Evolutionary conservation across 1,140 invertebrate species (phyloP), one percentile per base, ranked within the genome.

Genomic region (Lordiphosa clarofinis): DNA sequence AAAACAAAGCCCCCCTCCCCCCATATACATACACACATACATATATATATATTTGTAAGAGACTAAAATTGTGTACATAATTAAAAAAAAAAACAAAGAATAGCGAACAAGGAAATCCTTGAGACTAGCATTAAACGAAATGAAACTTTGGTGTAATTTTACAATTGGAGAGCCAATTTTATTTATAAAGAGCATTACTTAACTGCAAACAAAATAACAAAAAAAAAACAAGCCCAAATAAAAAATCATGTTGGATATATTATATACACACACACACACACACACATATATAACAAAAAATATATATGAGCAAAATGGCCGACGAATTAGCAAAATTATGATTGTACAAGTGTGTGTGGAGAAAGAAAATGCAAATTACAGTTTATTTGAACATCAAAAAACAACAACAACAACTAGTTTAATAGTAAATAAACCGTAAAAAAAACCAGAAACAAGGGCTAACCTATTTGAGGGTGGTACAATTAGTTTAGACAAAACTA

Each of bases 371-470:
- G 24, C 38, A 65, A 31, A 36, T 36, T 67, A 62, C 76, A 62
- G 73, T 76, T 82, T 82, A 84, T 84, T 82, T 78, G 52, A 69
- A 56, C 67, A 21, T 8, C 28, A 31, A 31, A 28, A 44, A 44
- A 44, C 42, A 44, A 28, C 24, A 44, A 44, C 24, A 74, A 75
- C 61, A 63, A 56, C 43, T 78, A 79, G 72, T 69, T 48, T 81
- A 81, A 82, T 82, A 81, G 76, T 76, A 60, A 81, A 81, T 76
- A 81, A 81, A 81, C 63, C 76, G 67, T 60, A 56, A 54, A 57
- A 54, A 7, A 63, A 31, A n/a, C 24, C 28, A 31, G 21, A 60
- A 66, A 68, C 46, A 15, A 15, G 15, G 15, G 15, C 2, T 15
- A 15, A 15, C 15, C 1, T 15, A 15, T 15, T 15, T n/a, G n/a